Evolutionary conservation across 2,113 vertebrate species (phyloP).

Genomic region (Lagopus muta): DNA sequence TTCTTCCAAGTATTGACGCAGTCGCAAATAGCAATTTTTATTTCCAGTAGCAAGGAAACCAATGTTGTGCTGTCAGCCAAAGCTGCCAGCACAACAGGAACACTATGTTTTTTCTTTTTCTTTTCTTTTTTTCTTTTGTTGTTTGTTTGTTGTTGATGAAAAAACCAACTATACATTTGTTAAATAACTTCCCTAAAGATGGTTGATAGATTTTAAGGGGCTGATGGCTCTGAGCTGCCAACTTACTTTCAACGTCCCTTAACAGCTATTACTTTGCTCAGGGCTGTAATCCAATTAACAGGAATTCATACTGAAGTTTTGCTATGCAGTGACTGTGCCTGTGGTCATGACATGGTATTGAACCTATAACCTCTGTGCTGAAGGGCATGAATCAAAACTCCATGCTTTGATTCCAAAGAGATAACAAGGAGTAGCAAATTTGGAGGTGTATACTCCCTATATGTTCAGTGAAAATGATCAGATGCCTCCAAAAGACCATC

Average conservation of each 20-base stretch:
- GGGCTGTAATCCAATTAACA: conserved; percentile 52
- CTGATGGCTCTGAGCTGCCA: background rate
- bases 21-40: background rate
- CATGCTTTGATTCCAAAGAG: background rate
- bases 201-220: background rate
- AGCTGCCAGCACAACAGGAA: background rate
- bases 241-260: conserved; percentile 30
- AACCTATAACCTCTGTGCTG: background rate
- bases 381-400: background rate
- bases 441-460: background rate
- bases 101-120: background rate
- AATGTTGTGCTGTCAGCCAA: background rate
- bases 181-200: conserved; percentile 24
- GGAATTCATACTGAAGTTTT: conserved; percentile 8
- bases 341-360: background rate
- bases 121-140: background rate
- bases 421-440: background rate
- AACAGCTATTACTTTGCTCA: background rate
- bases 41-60: background rate
- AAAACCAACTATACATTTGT: background rate
- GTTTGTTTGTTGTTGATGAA: background rate
- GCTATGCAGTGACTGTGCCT: background rate
- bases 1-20: background rate
- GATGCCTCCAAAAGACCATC: background rate
- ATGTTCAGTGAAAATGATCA: background rate